A percentile compares a stretch with the other conserved stretches of the same genome.
phyloP scores from a whole-genome alignment of 1,140 invertebrate species.

The Notospermus geniculatus region DNA sequence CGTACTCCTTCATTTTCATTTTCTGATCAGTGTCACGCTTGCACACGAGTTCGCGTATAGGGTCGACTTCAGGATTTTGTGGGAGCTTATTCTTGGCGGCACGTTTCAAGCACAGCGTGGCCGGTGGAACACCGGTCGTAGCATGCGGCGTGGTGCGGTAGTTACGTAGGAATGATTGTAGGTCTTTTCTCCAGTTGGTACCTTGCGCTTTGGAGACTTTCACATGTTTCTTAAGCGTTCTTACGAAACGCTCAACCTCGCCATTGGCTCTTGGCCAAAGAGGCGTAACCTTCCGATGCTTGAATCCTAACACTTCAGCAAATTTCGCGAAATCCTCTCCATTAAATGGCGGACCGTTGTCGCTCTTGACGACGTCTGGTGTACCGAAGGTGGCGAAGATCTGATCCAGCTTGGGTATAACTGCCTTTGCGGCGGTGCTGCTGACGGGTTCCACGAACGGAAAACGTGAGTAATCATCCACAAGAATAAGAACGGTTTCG shows the following conservation, averaged over 20 bases:
- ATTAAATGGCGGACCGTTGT: no score
- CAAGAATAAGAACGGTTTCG: slow-evolving; percentile 30
- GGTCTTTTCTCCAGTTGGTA: not conserved
- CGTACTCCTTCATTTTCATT: not conserved
- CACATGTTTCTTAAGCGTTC: not conserved
- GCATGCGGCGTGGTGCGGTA: not conserved
- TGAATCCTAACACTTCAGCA: slow-evolving; percentile 20
- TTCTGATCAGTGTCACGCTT: not conserved
- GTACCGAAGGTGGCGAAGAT: slow-evolving; percentile 15
- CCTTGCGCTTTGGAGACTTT: not conserved
- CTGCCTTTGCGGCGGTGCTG: slow-evolving; percentile 20
- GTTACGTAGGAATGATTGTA: not conserved
- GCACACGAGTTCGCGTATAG: not conserved
- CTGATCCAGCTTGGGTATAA: slow-evolving; percentile 17
- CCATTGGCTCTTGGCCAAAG: not conserved
- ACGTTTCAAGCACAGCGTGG: not conserved
- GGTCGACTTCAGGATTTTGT: not conserved
- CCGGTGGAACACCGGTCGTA: not conserved
- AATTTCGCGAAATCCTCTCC: slow-evolving; percentile 22
- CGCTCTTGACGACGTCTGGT: slow-evolving; percentile 22
- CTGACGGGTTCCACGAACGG: slow-evolving; percentile 30
- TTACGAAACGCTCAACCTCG: not conserved
- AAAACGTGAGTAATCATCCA: slow-evolving; percentile 33
- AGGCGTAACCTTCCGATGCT: slow-evolving; percentile 13
- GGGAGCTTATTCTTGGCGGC: not conserved